Percentiles rank a stretch among this genome's conserved stretches.
Conservation (phyloP, 1,140 invertebrate species). For the Heliothis virescens region DNA sequence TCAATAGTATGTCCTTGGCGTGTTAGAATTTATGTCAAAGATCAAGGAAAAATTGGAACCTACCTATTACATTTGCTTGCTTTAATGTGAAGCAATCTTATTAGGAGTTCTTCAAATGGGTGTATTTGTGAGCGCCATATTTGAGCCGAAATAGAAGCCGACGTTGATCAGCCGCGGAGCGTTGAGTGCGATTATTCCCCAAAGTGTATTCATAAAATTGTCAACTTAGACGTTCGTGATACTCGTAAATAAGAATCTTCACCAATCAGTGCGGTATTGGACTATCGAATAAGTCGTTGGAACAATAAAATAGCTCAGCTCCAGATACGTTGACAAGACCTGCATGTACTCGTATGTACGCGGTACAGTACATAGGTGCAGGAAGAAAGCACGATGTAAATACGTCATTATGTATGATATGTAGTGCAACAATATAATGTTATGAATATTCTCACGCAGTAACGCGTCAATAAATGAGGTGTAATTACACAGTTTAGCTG, state of each 20-base stretch:
- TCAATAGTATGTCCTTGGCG: too few relatives aligned
- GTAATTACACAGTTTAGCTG: constrained; percentile 35
- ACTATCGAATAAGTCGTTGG: constrained; percentile 23
- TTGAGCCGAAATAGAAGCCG: constrained; percentile 13
- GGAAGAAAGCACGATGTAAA: constrained; percentile 40
- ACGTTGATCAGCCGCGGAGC: not conserved
- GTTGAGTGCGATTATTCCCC: not conserved
- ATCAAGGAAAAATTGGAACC: too few relatives aligned
- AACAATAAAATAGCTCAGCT: constrained; percentile 14
- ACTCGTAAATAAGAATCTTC: constrained; percentile 26
- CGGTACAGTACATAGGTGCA: not conserved
- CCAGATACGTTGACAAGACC: not conserved
- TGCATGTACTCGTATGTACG: too few relatives aligned
- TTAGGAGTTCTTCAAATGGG: not conserved
- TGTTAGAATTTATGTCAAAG: too few relatives aligned
- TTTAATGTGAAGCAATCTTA: not conserved
- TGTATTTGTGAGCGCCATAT: not conserved
- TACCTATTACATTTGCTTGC: not conserved
- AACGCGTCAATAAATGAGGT: constrained; percentile 32
- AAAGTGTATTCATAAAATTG: constrained; percentile 2
- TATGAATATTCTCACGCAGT: constrained; percentile 47
- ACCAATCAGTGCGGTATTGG: constrained; percentile 9
- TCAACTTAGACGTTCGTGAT: not conserved
- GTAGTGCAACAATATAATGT: constrained; percentile 45
- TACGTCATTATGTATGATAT: constrained; percentile 41